Conservation (phyloP, 2,797 vertebrate genomes). For the Linurgus olivaceus region DNA sequence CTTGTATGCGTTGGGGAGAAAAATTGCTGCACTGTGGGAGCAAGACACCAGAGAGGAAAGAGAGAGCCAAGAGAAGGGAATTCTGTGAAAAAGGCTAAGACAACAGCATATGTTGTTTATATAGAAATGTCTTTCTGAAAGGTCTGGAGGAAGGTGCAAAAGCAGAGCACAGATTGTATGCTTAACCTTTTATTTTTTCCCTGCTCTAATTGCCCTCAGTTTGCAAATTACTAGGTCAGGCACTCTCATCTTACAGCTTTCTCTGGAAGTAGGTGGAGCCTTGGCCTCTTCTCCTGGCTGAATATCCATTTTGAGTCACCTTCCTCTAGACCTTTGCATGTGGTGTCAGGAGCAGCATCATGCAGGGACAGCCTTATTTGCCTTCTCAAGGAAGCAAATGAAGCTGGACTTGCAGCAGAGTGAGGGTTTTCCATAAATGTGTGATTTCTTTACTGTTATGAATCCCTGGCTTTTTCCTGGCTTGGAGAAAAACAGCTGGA, state of each 20-base stretch:
- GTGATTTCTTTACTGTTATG: neutral
- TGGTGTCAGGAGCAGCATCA: neutral
- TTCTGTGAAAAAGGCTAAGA: constrained; percentile 7
- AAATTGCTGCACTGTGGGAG: neutral
- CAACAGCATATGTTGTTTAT: constrained; percentile 41
- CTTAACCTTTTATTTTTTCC: neutral
- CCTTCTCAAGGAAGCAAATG: neutral
- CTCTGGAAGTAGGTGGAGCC: neutral
- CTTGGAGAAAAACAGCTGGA: neutral
- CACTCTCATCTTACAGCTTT: neutral
- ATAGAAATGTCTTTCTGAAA: neutral
- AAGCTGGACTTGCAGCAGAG: neutral
- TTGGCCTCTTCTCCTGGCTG: neutral
- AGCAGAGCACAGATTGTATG: neutral
- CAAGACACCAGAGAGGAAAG: neutral
- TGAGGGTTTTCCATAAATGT: neutral
- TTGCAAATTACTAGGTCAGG: neutral
- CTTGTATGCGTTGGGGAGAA: neutral
- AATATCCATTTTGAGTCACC: neutral
- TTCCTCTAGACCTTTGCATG: neutral
- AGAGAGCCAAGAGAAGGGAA: neutral
- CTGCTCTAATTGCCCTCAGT: neutral
- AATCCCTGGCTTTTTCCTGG: neutral
- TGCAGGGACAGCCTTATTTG: neutral
- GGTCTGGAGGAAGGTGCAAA: neutral